A percentile compares a stretch with the other conserved stretches of the same genome.
Evolutionary conservation across 2,113 vertebrate genomes (phyloP).

Genomic region (Anhinga anhinga): DNA sequence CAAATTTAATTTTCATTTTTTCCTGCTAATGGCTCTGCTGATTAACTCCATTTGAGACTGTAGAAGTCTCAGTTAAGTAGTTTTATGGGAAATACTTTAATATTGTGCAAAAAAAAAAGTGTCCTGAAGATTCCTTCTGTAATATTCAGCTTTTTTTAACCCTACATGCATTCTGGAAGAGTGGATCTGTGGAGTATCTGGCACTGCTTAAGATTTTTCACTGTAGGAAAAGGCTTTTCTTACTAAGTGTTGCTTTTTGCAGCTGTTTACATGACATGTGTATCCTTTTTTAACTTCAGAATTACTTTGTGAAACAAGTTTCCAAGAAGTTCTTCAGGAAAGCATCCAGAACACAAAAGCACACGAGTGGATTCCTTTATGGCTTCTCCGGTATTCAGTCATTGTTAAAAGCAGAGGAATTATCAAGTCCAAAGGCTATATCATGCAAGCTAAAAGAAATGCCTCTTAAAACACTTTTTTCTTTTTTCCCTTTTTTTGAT

Average conservation of each 20-base stretch:
- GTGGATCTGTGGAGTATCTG: neutral
- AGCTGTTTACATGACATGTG: neutral
- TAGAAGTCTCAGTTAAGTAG: neutral
- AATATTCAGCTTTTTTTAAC: neutral
- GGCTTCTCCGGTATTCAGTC: conserved; percentile 95
- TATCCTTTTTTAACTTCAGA: conserved; percentile 77
- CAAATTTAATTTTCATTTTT: neutral
- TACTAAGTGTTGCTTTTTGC: conserved; percentile 14
- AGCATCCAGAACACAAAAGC: conserved; percentile 78
- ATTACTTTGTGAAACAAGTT: conserved; percentile 87
- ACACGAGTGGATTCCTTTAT: conserved; percentile 87
- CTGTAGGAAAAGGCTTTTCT: neutral
- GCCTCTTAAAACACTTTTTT: conserved; percentile 47
- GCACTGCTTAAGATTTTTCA: neutral
- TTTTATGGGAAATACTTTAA: neutral
- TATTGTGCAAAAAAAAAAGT: neutral
- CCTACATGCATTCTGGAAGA: neutral
- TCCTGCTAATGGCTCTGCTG: neutral
- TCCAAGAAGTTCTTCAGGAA: conserved; percentile 89
- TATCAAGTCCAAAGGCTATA: conserved; percentile 98
- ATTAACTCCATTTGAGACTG: neutral
- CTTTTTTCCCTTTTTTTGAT: neutral
- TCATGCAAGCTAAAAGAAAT: conserved; percentile 88
- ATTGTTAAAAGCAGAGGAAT: conserved; percentile 98
- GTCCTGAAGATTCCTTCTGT: neutral